phyloP scores from a whole-genome alignment of 2,888 invertebrate genomes.

The Prosapia bicincta region DNA sequence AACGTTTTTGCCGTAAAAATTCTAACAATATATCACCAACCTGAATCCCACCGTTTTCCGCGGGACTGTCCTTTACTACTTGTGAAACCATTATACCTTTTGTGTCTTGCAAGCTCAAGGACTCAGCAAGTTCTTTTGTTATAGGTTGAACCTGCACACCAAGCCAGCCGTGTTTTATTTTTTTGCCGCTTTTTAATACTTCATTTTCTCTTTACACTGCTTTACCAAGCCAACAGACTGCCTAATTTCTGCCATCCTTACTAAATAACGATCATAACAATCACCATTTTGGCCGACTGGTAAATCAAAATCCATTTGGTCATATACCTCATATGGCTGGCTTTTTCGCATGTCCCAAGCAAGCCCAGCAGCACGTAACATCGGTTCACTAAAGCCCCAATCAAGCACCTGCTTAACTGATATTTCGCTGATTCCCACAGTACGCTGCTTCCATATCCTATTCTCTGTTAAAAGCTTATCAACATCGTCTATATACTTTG shows the following conservation, averaged over 20 bases:
- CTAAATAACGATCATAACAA: conserved; percentile 94
- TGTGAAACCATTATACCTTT: no score
- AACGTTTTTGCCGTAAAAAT: no score
- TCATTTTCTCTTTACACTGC: no score
- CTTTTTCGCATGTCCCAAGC: conserved; percentile 97
- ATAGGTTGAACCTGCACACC: no score
- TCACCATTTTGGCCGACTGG: conserved; percentile 96
- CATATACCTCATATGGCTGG: conserved; percentile 96
- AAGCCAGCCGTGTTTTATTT: no score
- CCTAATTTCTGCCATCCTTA: conserved; percentile 89
- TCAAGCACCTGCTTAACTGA: conserved; percentile 91
- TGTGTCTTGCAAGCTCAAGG: no score
- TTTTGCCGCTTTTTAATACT: no score
- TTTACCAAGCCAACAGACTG: no score
- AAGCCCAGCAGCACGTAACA: conserved; percentile 97
- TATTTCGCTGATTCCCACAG: conserved; percentile 90
- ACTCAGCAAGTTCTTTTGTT: no score
- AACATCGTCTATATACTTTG: conserved; percentile 74
- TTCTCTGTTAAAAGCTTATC: conserved; percentile 89
- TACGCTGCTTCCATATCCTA: conserved; percentile 55
- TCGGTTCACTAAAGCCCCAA: conserved; percentile 86
- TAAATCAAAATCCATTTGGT: conserved; percentile 91
- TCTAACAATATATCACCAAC: no score
- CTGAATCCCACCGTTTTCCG: no score
- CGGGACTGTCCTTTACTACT: no score